A percentile compares a stretch with the other conserved stretches of the same genome.
Evolutionary conservation across 2,888 invertebrate species (phyloP).

Genomic region (Troglohyphantes excavatus): DNA sequence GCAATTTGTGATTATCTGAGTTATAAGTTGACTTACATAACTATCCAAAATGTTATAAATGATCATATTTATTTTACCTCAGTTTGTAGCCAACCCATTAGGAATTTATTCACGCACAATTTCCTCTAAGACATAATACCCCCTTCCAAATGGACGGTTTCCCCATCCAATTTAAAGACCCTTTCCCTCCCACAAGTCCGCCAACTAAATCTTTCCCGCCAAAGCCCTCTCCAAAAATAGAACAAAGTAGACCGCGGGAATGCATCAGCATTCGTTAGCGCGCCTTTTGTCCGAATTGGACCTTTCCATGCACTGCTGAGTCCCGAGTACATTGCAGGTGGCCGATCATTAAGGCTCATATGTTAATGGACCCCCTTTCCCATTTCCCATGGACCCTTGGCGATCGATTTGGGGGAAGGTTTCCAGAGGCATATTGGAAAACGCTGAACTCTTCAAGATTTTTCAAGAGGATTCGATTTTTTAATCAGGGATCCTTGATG

Average conservation of each 20-base stretch:
- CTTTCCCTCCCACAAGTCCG: too few species aligned
- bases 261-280: conserved; percentile 14
- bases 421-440: conserved; percentile 41
- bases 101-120: too few species aligned
- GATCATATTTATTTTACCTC: too few species aligned
- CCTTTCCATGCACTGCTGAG: conserved; percentile 10
- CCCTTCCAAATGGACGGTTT: background rate
- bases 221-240: background rate
- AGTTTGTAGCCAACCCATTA: too few species aligned
- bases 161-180: background rate
- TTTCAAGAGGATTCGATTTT: conserved; percentile 42
- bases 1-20: too few species aligned
- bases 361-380: conserved; percentile 45
- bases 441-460: conserved; percentile 45
- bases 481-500: conserved; percentile 43
- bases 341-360: conserved; percentile 56
- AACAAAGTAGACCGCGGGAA: background rate
- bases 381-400: background rate
- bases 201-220: too few species aligned
- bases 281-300: conserved; percentile 21
- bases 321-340: conserved; percentile 7
- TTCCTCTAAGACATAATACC: background rate
- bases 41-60: too few species aligned
- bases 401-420: conserved; percentile 2
- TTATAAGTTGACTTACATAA: too few species aligned